phyloP scores from a whole-genome alignment of 2,888 invertebrate genomes.

The Euclidia mi region DNA sequence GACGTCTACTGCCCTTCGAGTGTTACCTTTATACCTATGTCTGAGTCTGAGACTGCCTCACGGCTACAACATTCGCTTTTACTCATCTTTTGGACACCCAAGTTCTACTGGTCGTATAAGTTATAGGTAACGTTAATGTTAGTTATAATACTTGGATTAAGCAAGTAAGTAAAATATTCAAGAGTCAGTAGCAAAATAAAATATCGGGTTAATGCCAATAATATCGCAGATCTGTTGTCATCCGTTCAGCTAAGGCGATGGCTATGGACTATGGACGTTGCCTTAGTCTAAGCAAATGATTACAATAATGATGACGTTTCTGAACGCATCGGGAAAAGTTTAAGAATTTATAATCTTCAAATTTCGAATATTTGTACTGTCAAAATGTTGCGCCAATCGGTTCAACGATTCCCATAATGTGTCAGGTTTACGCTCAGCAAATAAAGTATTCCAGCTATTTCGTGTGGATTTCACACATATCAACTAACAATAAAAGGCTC shows the following conservation, averaged over 20 bases:
- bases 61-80: constrained; percentile 4
- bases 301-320: constrained; percentile 57
- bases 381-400: constrained; percentile 56
- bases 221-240: constrained; percentile 52
- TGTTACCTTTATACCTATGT: background rate
- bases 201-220: constrained; percentile 11
- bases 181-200: constrained; percentile 15
- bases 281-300: constrained; percentile 81
- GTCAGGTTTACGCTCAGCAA: constrained; percentile 74
- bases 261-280: constrained; percentile 80
- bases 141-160: background rate
- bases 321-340: constrained; percentile 78
- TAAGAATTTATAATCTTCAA: constrained; percentile 16
- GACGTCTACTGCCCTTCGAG: constrained; percentile 54
- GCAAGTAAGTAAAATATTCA: constrained; percentile 4
- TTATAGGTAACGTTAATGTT: background rate
- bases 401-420: constrained; percentile 68
- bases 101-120: background rate
- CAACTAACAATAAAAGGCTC: constrained; percentile 66
- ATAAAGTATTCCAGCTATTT: constrained; percentile 61
- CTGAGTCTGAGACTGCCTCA: constrained; percentile 18
- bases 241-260: constrained; percentile 73
- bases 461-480: constrained; percentile 46
- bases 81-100: background rate
- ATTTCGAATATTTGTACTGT: background rate